Conservation (phyloP, 1,140 invertebrate species). For the Aphaenogaster ashmeadi region DNA sequence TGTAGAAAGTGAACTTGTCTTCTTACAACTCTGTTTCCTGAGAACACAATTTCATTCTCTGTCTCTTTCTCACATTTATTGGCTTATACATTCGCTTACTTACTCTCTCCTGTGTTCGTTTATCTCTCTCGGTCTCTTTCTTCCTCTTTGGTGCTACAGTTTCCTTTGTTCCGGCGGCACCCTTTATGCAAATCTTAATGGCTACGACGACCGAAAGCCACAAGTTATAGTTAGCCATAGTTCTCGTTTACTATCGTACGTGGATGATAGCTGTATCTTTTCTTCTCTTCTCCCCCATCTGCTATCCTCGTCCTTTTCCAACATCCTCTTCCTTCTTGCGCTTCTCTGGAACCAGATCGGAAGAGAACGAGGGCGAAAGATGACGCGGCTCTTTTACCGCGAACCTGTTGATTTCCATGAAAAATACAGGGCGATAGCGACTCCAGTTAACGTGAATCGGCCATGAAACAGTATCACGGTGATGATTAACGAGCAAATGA, state of each 20-base stretch:
- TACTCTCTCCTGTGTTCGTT: neutral
- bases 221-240: constrained; percentile 75
- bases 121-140: neutral
- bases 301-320: neutral
- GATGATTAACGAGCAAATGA: constrained; percentile 70
- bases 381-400: constrained; percentile 70
- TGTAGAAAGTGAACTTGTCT: neutral
- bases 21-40: neutral
- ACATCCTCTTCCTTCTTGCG: neutral
- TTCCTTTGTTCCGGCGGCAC: constrained; percentile 22
- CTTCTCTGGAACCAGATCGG: constrained; percentile 11
- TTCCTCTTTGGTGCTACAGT: neutral
- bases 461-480: constrained; percentile 60
- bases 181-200: constrained; percentile 83
- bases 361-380: constrained; percentile 57
- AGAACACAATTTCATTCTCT: constrained; percentile 12
- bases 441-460: constrained; percentile 9
- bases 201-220: constrained; percentile 76
- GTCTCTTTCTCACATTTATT: neutral
- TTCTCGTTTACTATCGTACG: constrained; percentile 71
- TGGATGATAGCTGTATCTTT: constrained; percentile 68
- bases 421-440: constrained; percentile 69
- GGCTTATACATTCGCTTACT: constrained; percentile 29
- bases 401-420: constrained; percentile 75
- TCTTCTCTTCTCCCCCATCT: constrained; percentile 1